Base-by-base conservation (phyloP, 2,797 vertebrate genomes). In the Anabacerthia variegaticeps region DNA sequence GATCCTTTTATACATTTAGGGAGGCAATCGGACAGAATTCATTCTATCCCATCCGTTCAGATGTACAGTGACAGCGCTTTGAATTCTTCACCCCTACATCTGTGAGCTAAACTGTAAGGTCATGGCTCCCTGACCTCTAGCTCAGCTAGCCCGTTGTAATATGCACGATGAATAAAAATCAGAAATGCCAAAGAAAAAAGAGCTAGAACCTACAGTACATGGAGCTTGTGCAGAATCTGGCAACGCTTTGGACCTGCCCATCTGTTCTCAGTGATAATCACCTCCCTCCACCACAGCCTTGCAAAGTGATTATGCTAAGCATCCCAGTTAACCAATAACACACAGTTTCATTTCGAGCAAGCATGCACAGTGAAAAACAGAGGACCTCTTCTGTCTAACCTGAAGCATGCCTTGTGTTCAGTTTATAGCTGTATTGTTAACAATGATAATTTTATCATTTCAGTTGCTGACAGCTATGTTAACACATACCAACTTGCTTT, bases 221-320 rank as follows among this genome's bases (percentile, higher is more conserved):
- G 93, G 92, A 98, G 97, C 97, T 96, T 92, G 96, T 97, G 96
- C 96, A 96, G 98, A 97, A 97, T 98, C 98, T 98, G 98, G 98
- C 98, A 97, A 97, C n/a, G 98, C 98, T 97, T 95, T 95, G 97
- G 98, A 98, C 97, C 98, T 98, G 96, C 98, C 98, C 98, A 98
- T 99, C 98, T 98, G 98, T 97, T 98, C 98, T 97, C 97, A 91
- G 97, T 98, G 98, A 98, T 99, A 98, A 99, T 98, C 98, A 98
- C 98, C 98, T 98, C 98, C 98, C 98, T 98, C 98, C 95, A 98
- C 98, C 98, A 97, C 98, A 94, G 98, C 97, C 98, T 98, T 97
- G 98, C 98, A 97, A 98, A 98, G 98, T 98, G 98, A 98, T 98
- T 99, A 98, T 98, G 95, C 97, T 98, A 98, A 98, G 98, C 98